Percentiles rank a stretch among this genome's conserved stretches.
These are phyloP conservation scores for Scaptomyza flava DNA, from an alignment of 2,888 invertebrate genomes.

Conservation along the genomic window DNA sequence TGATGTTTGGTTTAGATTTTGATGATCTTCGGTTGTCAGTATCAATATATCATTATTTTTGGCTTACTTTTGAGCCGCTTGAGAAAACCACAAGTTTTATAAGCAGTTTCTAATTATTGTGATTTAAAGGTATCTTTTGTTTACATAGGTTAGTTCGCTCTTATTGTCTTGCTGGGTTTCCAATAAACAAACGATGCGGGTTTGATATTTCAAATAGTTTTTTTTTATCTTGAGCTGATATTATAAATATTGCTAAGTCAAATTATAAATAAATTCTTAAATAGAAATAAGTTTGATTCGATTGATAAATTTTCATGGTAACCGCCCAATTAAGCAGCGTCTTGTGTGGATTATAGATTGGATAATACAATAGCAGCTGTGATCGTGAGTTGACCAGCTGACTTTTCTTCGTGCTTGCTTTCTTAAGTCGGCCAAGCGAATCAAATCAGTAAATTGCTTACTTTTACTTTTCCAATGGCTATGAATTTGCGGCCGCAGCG, in stretches of 20 bases:
- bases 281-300: slow-evolving; percentile 33
- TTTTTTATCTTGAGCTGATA: no score
- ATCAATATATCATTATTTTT: no score
- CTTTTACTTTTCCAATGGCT: slow-evolving; percentile 64
- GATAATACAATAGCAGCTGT: slow-evolving; percentile 45
- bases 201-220: no score
- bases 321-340: slow-evolving; percentile 56
- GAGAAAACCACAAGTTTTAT: no score
- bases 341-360: slow-evolving; percentile 23
- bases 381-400: slow-evolving; percentile 59
- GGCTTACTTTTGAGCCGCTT: no score
- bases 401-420: slow-evolving; percentile 55
- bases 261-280: no score
- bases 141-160: no score
- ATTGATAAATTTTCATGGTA: slow-evolving; percentile 71
- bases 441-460: slow-evolving; percentile 74
- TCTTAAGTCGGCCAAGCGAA: slow-evolving; percentile 58
- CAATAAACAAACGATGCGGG: no score
- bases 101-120: not conserved
- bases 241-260: no score
- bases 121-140: not conserved
- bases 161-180: no score
- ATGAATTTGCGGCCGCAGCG: slow-evolving; percentile 20
- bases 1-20: not conserved
- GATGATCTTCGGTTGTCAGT: not conserved